Evolutionary conservation across 2,888 invertebrate genomes (phyloP), one percentile per base, ranked within the genome.

Genomic region (Parapristionchus giblindavisi): DNA sequence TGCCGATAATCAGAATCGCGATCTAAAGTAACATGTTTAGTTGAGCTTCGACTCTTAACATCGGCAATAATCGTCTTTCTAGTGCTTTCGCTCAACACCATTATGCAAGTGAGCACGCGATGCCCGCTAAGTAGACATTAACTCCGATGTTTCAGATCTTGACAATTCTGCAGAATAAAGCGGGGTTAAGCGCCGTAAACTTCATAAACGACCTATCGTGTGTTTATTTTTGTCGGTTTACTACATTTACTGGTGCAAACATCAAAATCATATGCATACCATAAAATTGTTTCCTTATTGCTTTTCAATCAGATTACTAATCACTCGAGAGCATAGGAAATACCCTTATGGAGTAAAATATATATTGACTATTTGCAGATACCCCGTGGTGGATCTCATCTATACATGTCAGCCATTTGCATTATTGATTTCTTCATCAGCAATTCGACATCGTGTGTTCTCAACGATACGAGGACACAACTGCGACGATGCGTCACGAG

Each of bases 81-180:
- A 36, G 70, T 71, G 17, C 70, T 71, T 56, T 48, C 70, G 38
- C 29, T 71, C 36, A 71, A 71, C 34, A 71, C 70, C n/a, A 56
- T 71, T 29, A 71, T 71, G 48, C 70, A 71, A 56, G 70, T 71
- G n/a, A 68, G 43, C n/a, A 34, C 8, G 11, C 8, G 43, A 14
- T 6, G n/a, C 14, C 56, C 6, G 6, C 56, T 54, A 24, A 11
- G 60, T n/a, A n/a, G n/a, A n/a, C n/a, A n/a, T n/a, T n/a, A n/a
- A n/a, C n/a, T n/a, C n/a, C n/a, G n/a, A n/a, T n/a, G n/a, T 56
- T 70, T 6, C 70, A 71, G 70, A 32, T 71, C 1, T 27, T 71
- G n/a, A 56, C 54, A 1, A 38, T 68, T 52, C 68, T 71, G 8
- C 56, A 56, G 40, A 56, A 71, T 40, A 71, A 56, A 27, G 56